Conservation (phyloP, 2,113 vertebrate species). For the Stigmatopora nigra region DNA sequence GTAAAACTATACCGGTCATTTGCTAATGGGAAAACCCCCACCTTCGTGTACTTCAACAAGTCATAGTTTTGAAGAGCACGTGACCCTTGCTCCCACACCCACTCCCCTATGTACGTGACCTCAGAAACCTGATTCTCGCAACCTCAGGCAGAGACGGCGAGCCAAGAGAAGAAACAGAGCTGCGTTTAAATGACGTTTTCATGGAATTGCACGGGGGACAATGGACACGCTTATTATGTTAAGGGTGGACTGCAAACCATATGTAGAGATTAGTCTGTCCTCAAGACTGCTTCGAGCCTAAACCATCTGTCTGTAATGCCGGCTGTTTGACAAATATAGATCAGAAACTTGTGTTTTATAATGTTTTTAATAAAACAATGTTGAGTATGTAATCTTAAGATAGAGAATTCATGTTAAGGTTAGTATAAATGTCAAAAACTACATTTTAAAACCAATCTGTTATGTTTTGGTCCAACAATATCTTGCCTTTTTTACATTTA, state of each 20-base stretch:
- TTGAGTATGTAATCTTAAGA: too few relatives aligned
- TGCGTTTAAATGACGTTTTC: slow-evolving; percentile 44
- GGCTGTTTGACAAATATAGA: slow-evolving; percentile 17
- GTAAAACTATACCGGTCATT: slow-evolving; percentile 4
- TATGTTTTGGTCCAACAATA: too few relatives aligned
- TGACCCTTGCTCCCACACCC: neutral
- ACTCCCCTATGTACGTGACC: slow-evolving; percentile 18
- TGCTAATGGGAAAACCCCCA: slow-evolving; percentile 8
- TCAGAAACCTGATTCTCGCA: slow-evolving; percentile 37
- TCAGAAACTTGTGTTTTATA: slow-evolving; percentile 25
- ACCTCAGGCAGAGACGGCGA: slow-evolving; percentile 22
- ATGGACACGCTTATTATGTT: slow-evolving; percentile 35
- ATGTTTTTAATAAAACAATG: neutral
- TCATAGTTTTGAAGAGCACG: slow-evolving; percentile 25
- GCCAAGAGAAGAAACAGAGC: slow-evolving; percentile 44
- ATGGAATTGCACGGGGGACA: slow-evolving; percentile 39
- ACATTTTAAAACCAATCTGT: too few relatives aligned
- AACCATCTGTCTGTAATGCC: slow-evolving; percentile 13
- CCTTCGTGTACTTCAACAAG: too few relatives aligned
- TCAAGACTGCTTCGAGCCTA: slow-evolving; percentile 23
- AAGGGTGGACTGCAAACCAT: slow-evolving; percentile 34
- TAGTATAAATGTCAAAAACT: too few relatives aligned
- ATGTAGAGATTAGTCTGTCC: slow-evolving; percentile 1
- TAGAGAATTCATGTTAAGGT: too few relatives aligned
- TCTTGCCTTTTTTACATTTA: too few relatives aligned